Evolutionary conservation across 92 coral and sea anemone species (phyloP).

Genomic region (Montipora capitata): DNA sequence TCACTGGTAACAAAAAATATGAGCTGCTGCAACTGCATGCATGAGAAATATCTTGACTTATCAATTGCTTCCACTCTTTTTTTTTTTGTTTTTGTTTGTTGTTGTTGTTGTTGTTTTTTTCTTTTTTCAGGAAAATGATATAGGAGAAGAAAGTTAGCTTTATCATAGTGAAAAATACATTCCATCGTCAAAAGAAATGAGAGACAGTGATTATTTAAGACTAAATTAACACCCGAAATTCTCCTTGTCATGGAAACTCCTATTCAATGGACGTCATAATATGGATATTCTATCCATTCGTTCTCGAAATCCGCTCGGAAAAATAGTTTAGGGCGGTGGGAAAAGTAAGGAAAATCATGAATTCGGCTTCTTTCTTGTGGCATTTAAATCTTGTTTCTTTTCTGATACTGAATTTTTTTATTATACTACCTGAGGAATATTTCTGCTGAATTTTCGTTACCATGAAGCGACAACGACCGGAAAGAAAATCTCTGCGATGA

Average conservation of each 20-base stretch:
- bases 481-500: conserved; percentile 34
- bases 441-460: conserved; percentile 30
- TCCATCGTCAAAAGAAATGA: not conserved
- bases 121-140: no score
- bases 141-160: no score
- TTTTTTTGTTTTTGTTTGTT: not conserved
- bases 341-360: not conserved
- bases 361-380: not conserved
- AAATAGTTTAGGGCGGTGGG: no score
- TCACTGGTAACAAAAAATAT: not conserved
- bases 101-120: not conserved
- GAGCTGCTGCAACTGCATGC: not conserved
- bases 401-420: not conserved
- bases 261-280: not conserved
- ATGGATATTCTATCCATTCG: not conserved
- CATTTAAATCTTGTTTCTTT: conserved; percentile 9
- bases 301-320: conserved; percentile 4
- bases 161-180: not conserved
- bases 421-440: conserved; percentile 18
- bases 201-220: not conserved
- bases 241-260: conserved; percentile 1
- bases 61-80: not conserved
- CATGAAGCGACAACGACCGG: conserved; percentile 19
- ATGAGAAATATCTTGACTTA: not conserved
- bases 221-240: conserved; percentile 2